Conservation (phyloP, 1,140 invertebrate genomes). For the Planococcus citri region DNA sequence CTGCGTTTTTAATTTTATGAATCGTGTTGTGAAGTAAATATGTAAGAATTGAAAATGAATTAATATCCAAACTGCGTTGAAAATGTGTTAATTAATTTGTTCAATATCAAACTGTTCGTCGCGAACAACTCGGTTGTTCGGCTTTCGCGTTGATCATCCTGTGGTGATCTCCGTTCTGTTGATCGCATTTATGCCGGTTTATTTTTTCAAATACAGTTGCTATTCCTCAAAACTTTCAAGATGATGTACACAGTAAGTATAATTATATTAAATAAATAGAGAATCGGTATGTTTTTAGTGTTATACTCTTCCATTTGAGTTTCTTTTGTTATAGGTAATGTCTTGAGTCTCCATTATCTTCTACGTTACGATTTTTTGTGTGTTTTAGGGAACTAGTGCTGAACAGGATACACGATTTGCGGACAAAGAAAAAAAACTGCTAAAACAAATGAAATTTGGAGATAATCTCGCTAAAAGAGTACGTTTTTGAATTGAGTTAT, state of each 20-base stretch:
- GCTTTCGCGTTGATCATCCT: too few species aligned
- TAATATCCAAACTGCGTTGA: too few species aligned
- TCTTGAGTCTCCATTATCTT: background rate
- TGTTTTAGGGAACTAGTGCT: constrained; percentile 81
- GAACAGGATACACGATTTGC: constrained; percentile 98
- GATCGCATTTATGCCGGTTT: constrained; percentile 5
- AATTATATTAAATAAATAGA: background rate
- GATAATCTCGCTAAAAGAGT: constrained; percentile 37
- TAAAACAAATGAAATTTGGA: constrained; percentile 97
- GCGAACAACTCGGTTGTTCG: too few species aligned
- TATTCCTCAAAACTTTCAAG: background rate
- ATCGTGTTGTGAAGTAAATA: too few species aligned
- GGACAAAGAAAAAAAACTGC: constrained; percentile 97
- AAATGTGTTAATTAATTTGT: too few species aligned
- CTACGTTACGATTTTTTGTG: constrained; percentile 27
- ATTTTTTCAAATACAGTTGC: background rate
- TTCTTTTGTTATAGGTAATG: background rate
- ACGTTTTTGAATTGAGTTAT: background rate
- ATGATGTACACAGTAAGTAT: constrained; percentile 16
- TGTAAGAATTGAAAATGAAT: too few species aligned
- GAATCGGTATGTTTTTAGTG: background rate
- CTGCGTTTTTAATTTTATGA: too few species aligned
- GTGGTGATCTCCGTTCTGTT: too few species aligned
- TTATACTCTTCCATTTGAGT: background rate
- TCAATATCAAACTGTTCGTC: too few species aligned